Base-by-base conservation (phyloP, 1,140 invertebrate genomes). In the Oppia nitens region DNA sequence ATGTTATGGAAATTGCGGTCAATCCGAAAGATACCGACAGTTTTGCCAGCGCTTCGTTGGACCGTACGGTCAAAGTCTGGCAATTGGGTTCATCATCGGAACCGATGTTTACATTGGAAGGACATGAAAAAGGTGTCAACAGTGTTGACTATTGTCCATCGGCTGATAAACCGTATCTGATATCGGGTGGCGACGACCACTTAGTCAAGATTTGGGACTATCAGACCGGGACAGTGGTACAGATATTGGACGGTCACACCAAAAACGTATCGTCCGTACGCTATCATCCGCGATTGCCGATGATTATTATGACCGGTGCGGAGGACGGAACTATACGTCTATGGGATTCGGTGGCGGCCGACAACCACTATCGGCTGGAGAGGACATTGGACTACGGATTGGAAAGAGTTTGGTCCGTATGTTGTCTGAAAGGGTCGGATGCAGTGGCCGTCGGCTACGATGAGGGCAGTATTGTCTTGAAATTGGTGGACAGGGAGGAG, bases 11-110 rank as follows among this genome's bases (percentile, higher is more conserved):
- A 73, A 87, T 98, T 66, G 93, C 95, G 0, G 89, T 99, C 64
- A 99, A 99, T 75, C 96, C 96, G 0, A 99, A 99, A 72, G 96
- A 99, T 69, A 98, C 98, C 71, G 98, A 99, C 70, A 98, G 94
- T 20, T 98, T 99, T 76, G 96, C 94, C 3, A 95, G 89, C 69
- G 96, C 94, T 25, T 98, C 94, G 23, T 76, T 99, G 1, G 96
- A 99, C 73, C 81, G 90, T 62, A 97, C 92, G 1, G 83, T 99
- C 4, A 99, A 98, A 79, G 86, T 96, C 12, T 97, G 93, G 93
- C 92, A 97, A 68, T 76, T 98, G 20, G 96, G 95, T 2, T 96
- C 93, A 0, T 82, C 83, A 20, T 84, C 84, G 1, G n/a, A n/a
- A n/a, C 88, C 95, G 0, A 99, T 99, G 74, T 99, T 99, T 69